These are phyloP conservation scores for Coremacera marginata DNA, from an alignment of 2,888 invertebrate genomes.

Conservation along the genomic window DNA sequence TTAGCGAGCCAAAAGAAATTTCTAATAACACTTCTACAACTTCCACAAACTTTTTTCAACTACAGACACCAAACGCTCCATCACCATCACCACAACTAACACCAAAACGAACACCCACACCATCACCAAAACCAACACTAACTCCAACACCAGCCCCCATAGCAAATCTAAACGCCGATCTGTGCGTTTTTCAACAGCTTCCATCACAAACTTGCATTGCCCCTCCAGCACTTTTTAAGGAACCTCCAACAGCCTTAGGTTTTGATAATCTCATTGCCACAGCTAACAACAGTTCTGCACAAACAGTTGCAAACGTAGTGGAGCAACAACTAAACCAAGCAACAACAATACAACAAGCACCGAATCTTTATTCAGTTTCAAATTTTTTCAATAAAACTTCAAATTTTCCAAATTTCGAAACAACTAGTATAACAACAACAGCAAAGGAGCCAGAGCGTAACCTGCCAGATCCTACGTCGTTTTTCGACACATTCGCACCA, in stretches of 20 bases:
- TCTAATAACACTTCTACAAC: not conserved
- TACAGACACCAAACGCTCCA: not conserved
- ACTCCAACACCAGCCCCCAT: conserved; percentile 27
- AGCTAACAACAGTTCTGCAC: conserved; percentile 31
- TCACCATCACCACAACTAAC: conserved; percentile 10
- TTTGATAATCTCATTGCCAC: conserved; percentile 48
- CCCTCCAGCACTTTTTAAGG: conserved; percentile 33
- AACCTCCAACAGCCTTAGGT: conserved; percentile 46
- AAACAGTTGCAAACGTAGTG: conserved; percentile 31
- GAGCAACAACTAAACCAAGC: not conserved
- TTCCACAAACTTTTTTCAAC: not conserved
- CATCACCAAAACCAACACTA: conserved; percentile 26
- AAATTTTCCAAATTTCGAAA: conserved; percentile 3
- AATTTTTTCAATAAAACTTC: conserved; percentile 53
- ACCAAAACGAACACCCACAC: conserved; percentile 13
- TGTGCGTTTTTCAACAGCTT: conserved; percentile 37
- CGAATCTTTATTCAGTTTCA: conserved; percentile 48
- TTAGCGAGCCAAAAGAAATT: not conserved
- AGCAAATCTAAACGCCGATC: not conserved
- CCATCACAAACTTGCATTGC: conserved; percentile 36
- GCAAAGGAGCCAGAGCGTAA: conserved; percentile 33
- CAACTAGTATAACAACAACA: conserved; percentile 32
- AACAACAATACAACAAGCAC: not conserved
- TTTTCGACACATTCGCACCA: conserved; percentile 57
- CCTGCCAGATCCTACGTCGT: conserved; percentile 52